Percentiles rank a stretch among this genome's conserved stretches.
Evolutionary conservation across 1,140 invertebrate species (phyloP).

Genomic region (roundworm (Caenorhabditis elegans)): WBcel235 BX284602.5:7623001-7623500

Average conservation of each 20-base stretch:
- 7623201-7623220: neutral
- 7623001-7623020: neutral
- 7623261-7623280: neutral
- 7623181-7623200: conserved; percentile 30
- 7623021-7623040: conserved; percentile 24
- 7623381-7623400: neutral
- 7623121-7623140: conserved; percentile 5
- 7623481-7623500: too few relatives aligned
- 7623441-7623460: too few relatives aligned
- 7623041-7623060: conserved; percentile 16
- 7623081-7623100: neutral
- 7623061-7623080: neutral
- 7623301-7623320: neutral
- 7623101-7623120: neutral
- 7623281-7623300: neutral
- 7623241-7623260: neutral
- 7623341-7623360: neutral
- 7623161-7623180: conserved; percentile 2
- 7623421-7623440: too few relatives aligned
- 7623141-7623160: neutral
- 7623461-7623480: too few relatives aligned
- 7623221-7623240: neutral
- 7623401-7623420: neutral
- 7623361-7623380: neutral
- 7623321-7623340: neutral